Base-by-base conservation (phyloP, 2,113 vertebrate species). In the Ceyx margarethae region DNA sequence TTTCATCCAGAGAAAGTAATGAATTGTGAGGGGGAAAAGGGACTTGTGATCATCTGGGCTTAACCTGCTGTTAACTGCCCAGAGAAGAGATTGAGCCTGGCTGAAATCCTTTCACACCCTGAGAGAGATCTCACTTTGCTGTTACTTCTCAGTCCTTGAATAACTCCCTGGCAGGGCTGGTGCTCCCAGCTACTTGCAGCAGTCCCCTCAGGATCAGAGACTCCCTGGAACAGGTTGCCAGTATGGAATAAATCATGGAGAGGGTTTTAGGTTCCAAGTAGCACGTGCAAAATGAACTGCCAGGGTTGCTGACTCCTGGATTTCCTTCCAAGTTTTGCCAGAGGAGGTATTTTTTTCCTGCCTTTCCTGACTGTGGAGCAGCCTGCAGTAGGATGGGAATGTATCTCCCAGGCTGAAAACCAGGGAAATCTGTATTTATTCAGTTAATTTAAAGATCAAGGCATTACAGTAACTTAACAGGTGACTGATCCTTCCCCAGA, bases 111-210 rank as follows among this genome's bases (percentile, higher is more conserved):
- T 83, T 54, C n/a, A 20, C 3, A 43, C 42, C 56, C 11, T 45
- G 22, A 87, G 22, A 84, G 79, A 64, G 5, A 62, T 45, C 42
- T 83, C 37, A 42, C 7, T 2, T 3, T 62, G 20, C 7, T 78
- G 6, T 62, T 78, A 58, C 71, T 40, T 79, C 56, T 78, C 74
- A 71, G 81, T 87, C 64, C 18, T 79, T 18, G 23, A 89, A 40
- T 40, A 90, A 25, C n/a, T 85, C 3, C 0, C 50, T 46, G 35
- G 71, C 68, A 91, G 85, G 75, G 9, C n/a, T 85, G 0, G 0
- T 53, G 26, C 2, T 2, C 72, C 29, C 40, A 74, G 45, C 17
- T 66, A 29, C n/a, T 57, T 57, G 22, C 35, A 75, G 60, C 78
- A 92, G 15, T 65, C 46, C 35, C n/a, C 68, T 29, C 62, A 40